A percentile compares a stretch with the other conserved stretches of the same genome.
Evolutionary conservation across 1,140 invertebrate species (phyloP).

Genomic region (Trachymyrmex septentrionalis): DNA sequence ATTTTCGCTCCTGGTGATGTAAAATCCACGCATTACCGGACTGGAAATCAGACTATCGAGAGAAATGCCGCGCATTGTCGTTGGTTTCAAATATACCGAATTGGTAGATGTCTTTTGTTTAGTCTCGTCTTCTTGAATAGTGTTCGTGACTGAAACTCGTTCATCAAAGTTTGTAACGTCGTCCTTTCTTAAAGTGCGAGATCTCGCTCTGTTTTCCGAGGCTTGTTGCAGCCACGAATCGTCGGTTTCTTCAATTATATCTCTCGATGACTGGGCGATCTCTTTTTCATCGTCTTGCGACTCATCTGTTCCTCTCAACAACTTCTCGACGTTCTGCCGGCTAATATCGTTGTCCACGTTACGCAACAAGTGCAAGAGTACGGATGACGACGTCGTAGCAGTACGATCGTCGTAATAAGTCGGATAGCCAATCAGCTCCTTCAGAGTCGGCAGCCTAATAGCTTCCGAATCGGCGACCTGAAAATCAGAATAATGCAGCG

Average conservation of each 20-base stretch:
- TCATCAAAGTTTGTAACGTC: constrained; percentile 58
- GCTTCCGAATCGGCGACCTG: constrained; percentile 80
- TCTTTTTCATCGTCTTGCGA: background rate
- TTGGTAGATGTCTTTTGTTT: constrained; percentile 29
- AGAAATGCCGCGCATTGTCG: constrained; percentile 70
- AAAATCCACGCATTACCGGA: constrained; percentile 75
- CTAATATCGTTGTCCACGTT: constrained; percentile 41
- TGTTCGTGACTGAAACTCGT: constrained; percentile 24
- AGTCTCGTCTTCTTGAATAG: constrained; percentile 36
- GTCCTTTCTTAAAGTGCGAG: background rate
- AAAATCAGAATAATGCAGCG: constrained; percentile 82
- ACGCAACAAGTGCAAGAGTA: constrained; percentile 54
- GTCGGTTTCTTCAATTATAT: background rate
- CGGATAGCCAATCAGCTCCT: constrained; percentile 78
- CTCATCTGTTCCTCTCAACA: background rate
- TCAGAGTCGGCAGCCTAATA: constrained; percentile 79
- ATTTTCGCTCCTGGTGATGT: constrained; percentile 73
- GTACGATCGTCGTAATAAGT: constrained; percentile 46
- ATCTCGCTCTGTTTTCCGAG: constrained; percentile 17
- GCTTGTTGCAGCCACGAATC: constrained; percentile 41
- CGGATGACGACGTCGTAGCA: constrained; percentile 46
- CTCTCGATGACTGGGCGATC: background rate
- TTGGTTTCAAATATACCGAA: constrained; percentile 48
- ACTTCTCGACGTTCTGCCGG: constrained; percentile 15
- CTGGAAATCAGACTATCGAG: background rate